Base-by-base conservation (phyloP, 2,888 invertebrate genomes). In the Drosophila maculinotata region DNA sequence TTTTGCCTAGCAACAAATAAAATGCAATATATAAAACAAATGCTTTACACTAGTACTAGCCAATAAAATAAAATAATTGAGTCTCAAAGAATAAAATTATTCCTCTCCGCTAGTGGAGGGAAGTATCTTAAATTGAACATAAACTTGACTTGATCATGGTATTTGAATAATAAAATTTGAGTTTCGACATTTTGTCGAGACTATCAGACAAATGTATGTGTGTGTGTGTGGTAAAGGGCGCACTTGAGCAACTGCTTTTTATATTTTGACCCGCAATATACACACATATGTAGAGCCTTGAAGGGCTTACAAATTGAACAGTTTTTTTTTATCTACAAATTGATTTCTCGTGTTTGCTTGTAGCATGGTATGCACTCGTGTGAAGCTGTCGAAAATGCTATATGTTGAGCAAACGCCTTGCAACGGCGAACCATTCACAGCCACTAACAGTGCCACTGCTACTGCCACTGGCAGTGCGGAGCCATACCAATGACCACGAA, bases 291-390 rank as follows among this genome's bases (percentile, higher is more conserved):
- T 17, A 2, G 12, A 12, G 28, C 39, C 49, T 35, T 35, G 56
- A 38, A n/a, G 26, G 12, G 30, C 31, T 42, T 38, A 41, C 39
- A 56, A 64, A 48, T 54, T 41, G 14, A 45, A 45, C 30, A 49
- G 48, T 60, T 72, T 63, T 36, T 51, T 56, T 52, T 70, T 69
- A 86, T 82, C 58, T 68, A 63, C 57, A 80, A 80, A 80, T 80
- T 83, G 80, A 79, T 76, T 79, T 86, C 59, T 64, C 59, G 14
- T 86, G 80, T 86, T 73, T 44, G 62, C 56, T 41, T 47, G 51
- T 53, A 36, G 45, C 36, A 23, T 45, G 10, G 49, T n/a, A 36
- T 12, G 41, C 23, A 44, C 36, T 44, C 28, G 44, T 60, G 62
- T 49, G 33, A 33, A 57, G 69, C 62, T 69, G 62, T 77, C 56